These are phyloP conservation scores for Scaptomyza polygonia DNA, from an alignment of 2,888 invertebrate genomes.

Conservation along the genomic window DNA sequence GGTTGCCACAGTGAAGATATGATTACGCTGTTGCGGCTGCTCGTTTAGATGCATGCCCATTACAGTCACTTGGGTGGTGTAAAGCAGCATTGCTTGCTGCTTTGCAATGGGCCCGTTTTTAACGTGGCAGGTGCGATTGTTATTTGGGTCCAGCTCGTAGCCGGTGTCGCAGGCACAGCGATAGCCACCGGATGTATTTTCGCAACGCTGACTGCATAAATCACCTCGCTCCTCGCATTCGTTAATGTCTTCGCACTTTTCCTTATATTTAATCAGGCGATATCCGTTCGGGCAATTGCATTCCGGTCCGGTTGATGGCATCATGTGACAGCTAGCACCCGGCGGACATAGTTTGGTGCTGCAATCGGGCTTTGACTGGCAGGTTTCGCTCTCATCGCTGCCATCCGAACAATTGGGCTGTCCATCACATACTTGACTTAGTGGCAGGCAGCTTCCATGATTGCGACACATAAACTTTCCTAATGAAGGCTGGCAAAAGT, in stretches of 20 bases:
- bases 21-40: slow-evolving; percentile 61
- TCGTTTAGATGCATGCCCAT: slow-evolving; percentile 87
- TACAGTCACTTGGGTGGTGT: slow-evolving; percentile 88
- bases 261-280: slow-evolving; percentile 54
- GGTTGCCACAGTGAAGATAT: slow-evolving; percentile 83
- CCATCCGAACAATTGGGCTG: slow-evolving; percentile 86
- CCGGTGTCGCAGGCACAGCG: slow-evolving; percentile 87
- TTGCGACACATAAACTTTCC: slow-evolving; percentile 86
- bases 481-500: slow-evolving; percentile 85
- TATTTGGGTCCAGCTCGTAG: slow-evolving; percentile 85
- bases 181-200: slow-evolving; percentile 87
- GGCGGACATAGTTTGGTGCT: slow-evolving; percentile 76
- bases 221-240: slow-evolving; percentile 87
- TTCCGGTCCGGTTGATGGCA: slow-evolving; percentile 84
- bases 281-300: slow-evolving; percentile 87
- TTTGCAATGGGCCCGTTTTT: slow-evolving; percentile 83
- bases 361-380: slow-evolving; percentile 76
- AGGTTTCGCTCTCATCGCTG: slow-evolving; percentile 86
- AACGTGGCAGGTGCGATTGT: slow-evolving; percentile 86
- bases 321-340: slow-evolving; percentile 84
- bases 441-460: slow-evolving; percentile 85
- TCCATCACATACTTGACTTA: slow-evolving; percentile 86
- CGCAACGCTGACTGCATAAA: slow-evolving; percentile 89
- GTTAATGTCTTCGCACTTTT: slow-evolving; percentile 86
- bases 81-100: slow-evolving; percentile 89